Evolutionary conservation across 2,797 vertebrate species (phyloP), one percentile per base, ranked within the genome.

Genomic region (Gallirallus australis): DNA sequence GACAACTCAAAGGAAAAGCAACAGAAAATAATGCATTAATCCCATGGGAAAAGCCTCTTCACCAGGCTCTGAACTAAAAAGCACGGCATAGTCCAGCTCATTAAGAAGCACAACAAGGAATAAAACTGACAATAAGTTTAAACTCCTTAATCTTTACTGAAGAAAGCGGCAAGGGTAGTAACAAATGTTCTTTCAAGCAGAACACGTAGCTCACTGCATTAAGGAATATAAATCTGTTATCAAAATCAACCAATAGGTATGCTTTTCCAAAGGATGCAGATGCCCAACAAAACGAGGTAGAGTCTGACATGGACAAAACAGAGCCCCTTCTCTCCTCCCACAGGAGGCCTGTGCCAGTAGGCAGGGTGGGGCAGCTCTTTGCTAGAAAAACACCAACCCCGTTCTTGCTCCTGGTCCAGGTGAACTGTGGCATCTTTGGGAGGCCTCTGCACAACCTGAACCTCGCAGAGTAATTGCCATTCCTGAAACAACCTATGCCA

Each of bases 121-220:
- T 65, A 92, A 94, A 92, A 19, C 24, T 50, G 63, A 86, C 53
- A 80, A 56, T 30, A 93, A 82, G 56, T 86, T 93, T 50, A 28
- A 93, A 89, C 19, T 57, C 21, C 30, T 86, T 84, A 0, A 2
- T 77, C 52, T 82, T 92, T 82, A 79, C 52, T 68, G 56, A 77
- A 25, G 33, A 61, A 87, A 87, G 78, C 1, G 0, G 63, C 39
- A 90, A 37, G 15, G 52, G 27, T 27, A 71, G n/a, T 60, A 85
- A 83, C 57, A 66, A 33, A 50, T 85, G 45, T 30, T 86, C 59
- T 84, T 82, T 70, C 75, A 89, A 60, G 63, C n/a, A 56, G 52
- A 84, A 85, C 31, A 37, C 1, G 2, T 11, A 79, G 39, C 40
- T 82, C 42, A 53, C 7, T 40, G 14, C 56, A 79, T 70, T 52